Evolutionary conservation across 1,140 invertebrate species (phyloP).

Genomic region (Drosophila yakuba): DNA sequence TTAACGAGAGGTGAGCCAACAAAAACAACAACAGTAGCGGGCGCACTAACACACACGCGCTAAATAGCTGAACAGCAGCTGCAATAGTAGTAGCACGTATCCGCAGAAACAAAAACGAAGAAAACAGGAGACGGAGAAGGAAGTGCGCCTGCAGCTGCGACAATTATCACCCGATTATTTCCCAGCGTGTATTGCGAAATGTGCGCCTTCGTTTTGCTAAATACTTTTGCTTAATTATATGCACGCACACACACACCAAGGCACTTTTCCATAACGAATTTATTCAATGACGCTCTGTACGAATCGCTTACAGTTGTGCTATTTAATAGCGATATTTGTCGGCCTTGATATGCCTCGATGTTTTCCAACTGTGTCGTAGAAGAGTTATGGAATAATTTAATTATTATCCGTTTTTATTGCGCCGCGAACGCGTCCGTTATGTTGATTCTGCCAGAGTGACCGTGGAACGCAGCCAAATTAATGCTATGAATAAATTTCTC

Average conservation of each 20-base stretch:
- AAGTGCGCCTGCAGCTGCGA: slow-evolving; percentile 31
- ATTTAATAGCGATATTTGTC: not conserved
- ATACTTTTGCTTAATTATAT: slow-evolving; percentile 52
- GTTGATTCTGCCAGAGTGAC: slow-evolving; percentile 14
- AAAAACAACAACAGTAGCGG: slow-evolving; percentile 14
- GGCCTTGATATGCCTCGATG: slow-evolving; percentile 7
- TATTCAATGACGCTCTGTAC: slow-evolving; percentile 16
- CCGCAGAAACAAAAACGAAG: slow-evolving; percentile 21
- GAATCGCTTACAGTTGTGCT: slow-evolving; percentile 7
- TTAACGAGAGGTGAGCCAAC: slow-evolving; percentile 45
- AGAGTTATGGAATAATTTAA: slow-evolving; percentile 3
- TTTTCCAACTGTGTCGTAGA: not conserved
- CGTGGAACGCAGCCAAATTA: not conserved
- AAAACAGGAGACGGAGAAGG: slow-evolving; percentile 38
- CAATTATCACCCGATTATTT: slow-evolving; percentile 18
- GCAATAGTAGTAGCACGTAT: slow-evolving; percentile 34
- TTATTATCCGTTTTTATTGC: slow-evolving; percentile 3
- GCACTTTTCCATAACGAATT: slow-evolving; percentile 28
- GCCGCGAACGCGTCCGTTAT: slow-evolving; percentile 6
- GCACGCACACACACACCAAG: slow-evolving; percentile 45
- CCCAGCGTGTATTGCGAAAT: slow-evolving; percentile 38
- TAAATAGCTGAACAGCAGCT: slow-evolving; percentile 36
- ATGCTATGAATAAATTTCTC: not conserved
- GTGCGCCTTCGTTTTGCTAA: slow-evolving; percentile 36
- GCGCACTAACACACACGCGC: slow-evolving; percentile 8